Evolutionary conservation across 1,140 invertebrate genomes (phyloP), one percentile per base, ranked within the genome.

Genomic region (Bombus soroeensis): DNA sequence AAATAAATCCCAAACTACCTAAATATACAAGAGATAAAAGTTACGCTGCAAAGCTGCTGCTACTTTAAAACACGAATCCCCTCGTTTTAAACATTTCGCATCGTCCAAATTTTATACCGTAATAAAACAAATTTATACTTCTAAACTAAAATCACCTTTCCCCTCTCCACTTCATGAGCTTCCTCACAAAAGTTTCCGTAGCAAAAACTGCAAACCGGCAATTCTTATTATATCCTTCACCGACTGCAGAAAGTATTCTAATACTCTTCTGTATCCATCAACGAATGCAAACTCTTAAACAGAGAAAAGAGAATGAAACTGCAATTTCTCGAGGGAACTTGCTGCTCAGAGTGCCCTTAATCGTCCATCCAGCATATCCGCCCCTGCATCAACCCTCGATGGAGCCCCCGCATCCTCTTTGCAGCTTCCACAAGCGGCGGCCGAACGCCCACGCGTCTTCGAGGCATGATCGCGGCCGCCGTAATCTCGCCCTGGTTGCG

Each of bases 361-460:
- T 68, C 62, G 72, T 41, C 73, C 77, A 22, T 37, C 39, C 28
- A 77, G 72, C 59, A 32, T 18, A 64, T 86, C 83, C 88, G 85
- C 41, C 87, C 88, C 88, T 89, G 88, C 53, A 47, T 74, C 70
- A 59, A 80, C 64, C 83, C 88, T 73, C 78, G 39, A 64, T 28
- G 5, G 53, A 78, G 43, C 57, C 85, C 70, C 70, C 53, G 74
- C n/a, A 59, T 76, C 81, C 39, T 68, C 81, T 85, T 85, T 57
- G 81, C 86, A 81, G 83, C 59, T 43, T 70, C 57, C 57, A 59
- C 75, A 90, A 90, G 85, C 77, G 70, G 64, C 73, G 59, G 59
- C 76, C 83, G 72, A 77, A 84, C 91, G 77, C 91, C 91, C 91
- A 91, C 92, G 90, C 91, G 89, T 89, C 82, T 88, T 89, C 85